A percentile compares a stretch with the other conserved stretches of the same genome.
Evolutionary conservation across 1,140 invertebrate genomes (phyloP).

Genomic region (Sesamia nonagrioides): DNA sequence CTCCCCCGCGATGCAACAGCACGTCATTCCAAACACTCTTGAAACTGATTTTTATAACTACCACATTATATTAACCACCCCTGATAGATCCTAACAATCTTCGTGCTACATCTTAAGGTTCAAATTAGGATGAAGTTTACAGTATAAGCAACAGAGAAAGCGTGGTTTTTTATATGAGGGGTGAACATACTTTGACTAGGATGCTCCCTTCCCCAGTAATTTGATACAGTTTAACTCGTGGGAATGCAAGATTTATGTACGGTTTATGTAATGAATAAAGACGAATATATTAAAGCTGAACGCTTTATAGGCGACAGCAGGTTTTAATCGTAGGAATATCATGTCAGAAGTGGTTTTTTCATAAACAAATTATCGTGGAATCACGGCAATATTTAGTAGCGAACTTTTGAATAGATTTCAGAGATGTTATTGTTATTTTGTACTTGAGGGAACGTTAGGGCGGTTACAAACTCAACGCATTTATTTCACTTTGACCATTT

Average conservation of each 20-base stretch:
- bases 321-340: constrained; percentile 35
- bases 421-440: neutral
- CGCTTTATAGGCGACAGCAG: constrained; percentile 39
- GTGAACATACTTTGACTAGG: constrained; percentile 61
- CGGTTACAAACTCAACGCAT: no score
- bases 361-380: neutral
- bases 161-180: constrained; percentile 52
- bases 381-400: neutral
- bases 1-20: constrained; percentile 66
- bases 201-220: constrained; percentile 73
- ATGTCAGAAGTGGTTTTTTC: constrained; percentile 22
- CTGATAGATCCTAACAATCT: constrained; percentile 11
- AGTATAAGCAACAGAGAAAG: constrained; percentile 43
- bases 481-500: no score
- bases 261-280: constrained; percentile 53
- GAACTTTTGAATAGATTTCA: neutral
- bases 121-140: constrained; percentile 48
- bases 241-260: constrained; percentile 68
- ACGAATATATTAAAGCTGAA: constrained; percentile 48
- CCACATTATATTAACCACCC: constrained; percentile 45
- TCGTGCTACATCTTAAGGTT: constrained; percentile 37
- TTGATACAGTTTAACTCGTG: constrained; percentile 75
- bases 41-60: constrained; percentile 72
- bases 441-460: no score
- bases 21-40: constrained; percentile 75